These are phyloP conservation scores for Tympanuchus pallidicinctus DNA, from an alignment of 2,113 vertebrate genomes.

Conservation along the genomic window DNA sequence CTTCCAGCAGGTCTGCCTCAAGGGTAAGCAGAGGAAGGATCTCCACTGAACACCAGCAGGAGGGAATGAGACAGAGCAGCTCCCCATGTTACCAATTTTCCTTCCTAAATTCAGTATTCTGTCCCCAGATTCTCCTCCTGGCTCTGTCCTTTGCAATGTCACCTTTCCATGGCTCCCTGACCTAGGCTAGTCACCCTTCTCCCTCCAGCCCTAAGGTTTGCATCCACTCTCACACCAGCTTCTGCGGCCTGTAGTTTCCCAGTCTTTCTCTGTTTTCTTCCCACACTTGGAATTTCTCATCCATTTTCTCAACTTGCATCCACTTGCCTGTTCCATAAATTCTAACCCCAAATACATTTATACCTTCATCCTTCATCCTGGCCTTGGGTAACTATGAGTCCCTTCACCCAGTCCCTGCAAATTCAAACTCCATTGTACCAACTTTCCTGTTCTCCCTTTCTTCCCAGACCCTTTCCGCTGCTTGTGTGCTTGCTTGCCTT, in stretches of 20 bases:
- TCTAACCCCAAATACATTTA: not conserved
- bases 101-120: not conserved
- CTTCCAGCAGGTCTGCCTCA: not conserved
- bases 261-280: not conserved
- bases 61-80: not conserved
- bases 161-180: not conserved
- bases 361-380: not conserved
- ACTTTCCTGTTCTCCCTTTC: not conserved
- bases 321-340: not conserved
- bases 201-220: accelerated
- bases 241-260: not conserved
- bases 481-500: not conserved
- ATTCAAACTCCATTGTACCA: not conserved
- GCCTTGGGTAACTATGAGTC: not conserved
- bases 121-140: not conserved
- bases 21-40: not conserved
- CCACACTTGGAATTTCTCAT: not conserved
- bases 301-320: not conserved
- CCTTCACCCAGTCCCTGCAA: not conserved
- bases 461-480: not conserved
- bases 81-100: not conserved
- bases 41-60: not conserved
- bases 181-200: not conserved
- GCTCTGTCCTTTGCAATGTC: not conserved
- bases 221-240: not conserved